Percentiles rank a stretch among this genome's conserved stretches.
These are phyloP conservation scores for Brachylomia viminalis DNA, from an alignment of 2,888 invertebrate genomes.

Conservation along the genomic window DNA sequence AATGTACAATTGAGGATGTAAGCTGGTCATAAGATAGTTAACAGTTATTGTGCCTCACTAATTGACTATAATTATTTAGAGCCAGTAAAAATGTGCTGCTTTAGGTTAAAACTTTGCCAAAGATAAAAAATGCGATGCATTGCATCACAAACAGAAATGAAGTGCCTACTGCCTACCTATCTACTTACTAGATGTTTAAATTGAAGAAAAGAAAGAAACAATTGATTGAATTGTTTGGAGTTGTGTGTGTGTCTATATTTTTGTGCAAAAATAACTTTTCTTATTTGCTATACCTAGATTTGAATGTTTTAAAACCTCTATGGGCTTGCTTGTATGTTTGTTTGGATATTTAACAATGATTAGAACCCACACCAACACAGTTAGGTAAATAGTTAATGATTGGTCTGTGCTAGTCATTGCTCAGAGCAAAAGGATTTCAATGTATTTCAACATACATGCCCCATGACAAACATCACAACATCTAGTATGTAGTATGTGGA, in stretches of 20 bases:
- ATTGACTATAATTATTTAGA: slow-evolving; percentile 28
- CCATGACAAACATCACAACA: not conserved
- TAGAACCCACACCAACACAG: not conserved
- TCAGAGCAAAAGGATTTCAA: not conserved
- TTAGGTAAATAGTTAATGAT: not conserved
- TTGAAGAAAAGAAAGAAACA: not conserved
- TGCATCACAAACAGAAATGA: not conserved
- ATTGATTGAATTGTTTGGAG: not conserved
- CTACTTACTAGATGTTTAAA: not conserved
- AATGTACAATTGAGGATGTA: slow-evolving; percentile 40
- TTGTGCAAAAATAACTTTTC: not conserved
- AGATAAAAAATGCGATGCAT: not conserved
- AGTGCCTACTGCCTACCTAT: too few species aligned
- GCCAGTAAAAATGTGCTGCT: not conserved
- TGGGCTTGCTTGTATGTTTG: not conserved
- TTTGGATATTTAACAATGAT: not conserved
- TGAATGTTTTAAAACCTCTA: not conserved
- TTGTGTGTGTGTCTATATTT: not conserved
- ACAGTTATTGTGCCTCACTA: slow-evolving; percentile 9
- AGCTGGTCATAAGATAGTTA: slow-evolving; percentile 19
- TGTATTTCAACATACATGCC: not conserved
- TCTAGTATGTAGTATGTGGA: not conserved
- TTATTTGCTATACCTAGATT: not conserved
- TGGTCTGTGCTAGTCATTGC: not conserved
- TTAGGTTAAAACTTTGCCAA: not conserved